Base-by-base conservation (phyloP, 2,888 invertebrate species). In the Melinopterus prodromus region DNA sequence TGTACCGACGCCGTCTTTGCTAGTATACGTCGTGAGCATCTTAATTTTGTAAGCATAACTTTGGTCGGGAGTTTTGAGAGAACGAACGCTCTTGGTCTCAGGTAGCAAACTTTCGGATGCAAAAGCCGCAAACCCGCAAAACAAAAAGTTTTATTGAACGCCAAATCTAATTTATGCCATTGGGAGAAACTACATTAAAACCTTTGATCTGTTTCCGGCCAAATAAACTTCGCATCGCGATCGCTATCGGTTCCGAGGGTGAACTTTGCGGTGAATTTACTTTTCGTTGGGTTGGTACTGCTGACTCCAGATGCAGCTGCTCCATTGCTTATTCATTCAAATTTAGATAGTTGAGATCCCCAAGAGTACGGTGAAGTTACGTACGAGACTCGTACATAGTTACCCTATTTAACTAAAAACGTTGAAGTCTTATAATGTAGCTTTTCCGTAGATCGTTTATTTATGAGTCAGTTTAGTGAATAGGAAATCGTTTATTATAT, bases 41-140 rank as follows among this genome's bases (percentile, higher is more conserved):
- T 53, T 53, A 53, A 53, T 53, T 53, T 53, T 53, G 53, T 12
- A 12, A 53, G 53, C 53, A 53, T 53, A 35, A 71, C 71, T 71
- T 71, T 35, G 71, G 16, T 3, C 26, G 26, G 26, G 26, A 71
- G 35, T 35, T 71, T 71, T 16, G 15, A 26, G 26, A 2, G n/a
- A n/a, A n/a, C n/a, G 53, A 9, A 2, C 53, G 53, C 53, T 1
- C 53, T 6, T 9, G 53, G 2, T 53, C 9, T 53, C 7, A 53
- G 53, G 53, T 9, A 53, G 53, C 53, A 53, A 53, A 53, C 53
- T 12, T 53, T 7, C 53, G 53, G 53, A 53, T 53, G 53, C 53
- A 53, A 53, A 53, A 53, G 53, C 53, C 53, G 5, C 53, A 2
- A 12, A 9, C 53, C 9, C 3, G 1, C n/a, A 9, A 1, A 53